A percentile compares a stretch with the other conserved stretches of the same genome.
These are phyloP conservation scores for Onychomys arenicola DNA, from an alignment of 2,797 vertebrate genomes.

Conservation along the genomic window DNA sequence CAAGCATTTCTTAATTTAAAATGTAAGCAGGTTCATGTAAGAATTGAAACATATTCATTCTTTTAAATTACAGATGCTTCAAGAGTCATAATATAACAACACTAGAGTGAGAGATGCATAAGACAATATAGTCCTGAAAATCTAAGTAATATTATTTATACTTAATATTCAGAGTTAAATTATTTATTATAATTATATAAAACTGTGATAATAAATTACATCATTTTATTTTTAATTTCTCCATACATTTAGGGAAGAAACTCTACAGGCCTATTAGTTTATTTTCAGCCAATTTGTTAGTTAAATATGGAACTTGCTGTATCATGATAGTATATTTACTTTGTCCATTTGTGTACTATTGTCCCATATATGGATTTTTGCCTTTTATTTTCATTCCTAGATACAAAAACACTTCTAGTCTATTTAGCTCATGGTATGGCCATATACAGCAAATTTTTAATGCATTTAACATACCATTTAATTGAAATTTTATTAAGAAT, in stretches of 20 bases:
- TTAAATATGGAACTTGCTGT: slow-evolving; percentile 29
- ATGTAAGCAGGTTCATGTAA: not conserved
- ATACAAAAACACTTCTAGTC: slow-evolving; percentile 7
- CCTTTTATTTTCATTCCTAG: not conserved
- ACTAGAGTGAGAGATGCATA: not conserved
- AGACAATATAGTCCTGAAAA: not conserved
- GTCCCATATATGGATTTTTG: not conserved
- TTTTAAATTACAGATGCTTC: slow-evolving; percentile 7
- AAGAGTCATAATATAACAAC: not conserved
- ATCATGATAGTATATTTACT: not conserved
- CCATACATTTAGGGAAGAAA: not conserved
- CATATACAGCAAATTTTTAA: slow-evolving; percentile 49
- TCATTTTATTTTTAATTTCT: slow-evolving; percentile 35
- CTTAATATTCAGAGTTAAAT: slow-evolving; percentile 17
- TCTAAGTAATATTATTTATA: slow-evolving; percentile 38
- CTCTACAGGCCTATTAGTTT: not conserved
- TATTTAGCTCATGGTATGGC: slow-evolving; percentile 13
- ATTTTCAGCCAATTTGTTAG: not conserved
- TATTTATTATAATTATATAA: not conserved
- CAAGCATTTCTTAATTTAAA: slow-evolving; percentile 17
- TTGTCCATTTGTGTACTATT: slow-evolving; percentile 23
- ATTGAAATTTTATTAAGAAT: slow-evolving; percentile 71
- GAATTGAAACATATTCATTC: slow-evolving; percentile 18
- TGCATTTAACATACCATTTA: slow-evolving; percentile 55
- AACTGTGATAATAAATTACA: not conserved